phyloP scores from a whole-genome alignment of 2,888 invertebrate species.

The Oithona nana region DNA sequence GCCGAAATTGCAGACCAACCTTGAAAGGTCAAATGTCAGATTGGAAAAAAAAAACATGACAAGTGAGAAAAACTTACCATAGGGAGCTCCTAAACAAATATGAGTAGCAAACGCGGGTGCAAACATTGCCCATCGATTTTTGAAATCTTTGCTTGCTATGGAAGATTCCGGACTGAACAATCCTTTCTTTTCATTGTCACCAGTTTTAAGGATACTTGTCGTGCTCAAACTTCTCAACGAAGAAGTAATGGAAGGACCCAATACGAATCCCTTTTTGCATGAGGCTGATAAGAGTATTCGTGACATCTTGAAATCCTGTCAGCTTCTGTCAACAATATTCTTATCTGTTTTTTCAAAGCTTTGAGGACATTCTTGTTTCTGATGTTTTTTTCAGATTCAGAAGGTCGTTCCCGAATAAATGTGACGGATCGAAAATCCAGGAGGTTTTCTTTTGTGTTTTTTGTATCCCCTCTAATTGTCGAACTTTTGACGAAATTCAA shows the following conservation, averaged over 20 bases:
- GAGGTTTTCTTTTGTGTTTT: too few species aligned
- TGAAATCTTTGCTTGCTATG: not conserved
- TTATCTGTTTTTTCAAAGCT: too few species aligned
- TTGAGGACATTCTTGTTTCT: too few species aligned
- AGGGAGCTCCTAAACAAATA: constrained; percentile 16
- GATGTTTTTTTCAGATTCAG: too few species aligned
- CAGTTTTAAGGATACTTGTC: not conserved
- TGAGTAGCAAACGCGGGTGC: constrained; percentile 15
- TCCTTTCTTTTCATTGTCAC: not conserved
- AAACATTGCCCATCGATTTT: constrained; percentile 16
- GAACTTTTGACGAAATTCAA: too few species aligned
- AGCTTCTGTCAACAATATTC: too few species aligned
- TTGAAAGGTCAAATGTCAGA: not conserved
- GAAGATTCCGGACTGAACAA: constrained; percentile 2
- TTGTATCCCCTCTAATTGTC: too few species aligned
- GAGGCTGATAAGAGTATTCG: constrained; percentile 17
- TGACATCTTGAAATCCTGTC: too few species aligned
- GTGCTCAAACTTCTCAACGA: not conserved
- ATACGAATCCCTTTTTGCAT: not conserved
- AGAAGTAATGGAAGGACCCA: not conserved
- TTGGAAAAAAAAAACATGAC: not conserved
- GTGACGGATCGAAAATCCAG: too few species aligned
- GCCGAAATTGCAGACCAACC: constrained; percentile 17
- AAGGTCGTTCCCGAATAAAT: too few species aligned
- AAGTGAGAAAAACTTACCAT: not conserved